Conservation (phyloP, 1,140 invertebrate genomes). For the Orchestia grillus region DNA sequence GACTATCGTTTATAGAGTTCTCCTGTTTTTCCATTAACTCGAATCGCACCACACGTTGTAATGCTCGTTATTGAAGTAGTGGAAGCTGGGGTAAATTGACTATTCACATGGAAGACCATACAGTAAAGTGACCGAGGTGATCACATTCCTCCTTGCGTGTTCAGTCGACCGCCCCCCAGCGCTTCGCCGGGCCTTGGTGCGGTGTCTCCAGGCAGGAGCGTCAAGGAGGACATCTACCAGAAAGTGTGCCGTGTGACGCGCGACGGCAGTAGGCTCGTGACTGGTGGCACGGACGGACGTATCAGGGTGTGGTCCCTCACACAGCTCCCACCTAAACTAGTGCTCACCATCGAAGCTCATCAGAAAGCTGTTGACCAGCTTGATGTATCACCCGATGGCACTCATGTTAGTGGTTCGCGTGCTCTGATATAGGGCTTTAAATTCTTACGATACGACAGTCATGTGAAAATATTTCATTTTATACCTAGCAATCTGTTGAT, state of each 20-base stretch:
- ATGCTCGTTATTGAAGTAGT: background rate
- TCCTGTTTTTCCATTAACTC: background rate
- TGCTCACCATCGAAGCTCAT: constrained; percentile 81
- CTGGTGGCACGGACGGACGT: constrained; percentile 90
- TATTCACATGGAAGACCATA: too few species aligned
- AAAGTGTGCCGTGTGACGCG: constrained; percentile 86
- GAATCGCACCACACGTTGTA: background rate
- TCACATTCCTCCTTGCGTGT: background rate
- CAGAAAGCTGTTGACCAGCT: constrained; percentile 90
- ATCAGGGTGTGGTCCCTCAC: constrained; percentile 92
- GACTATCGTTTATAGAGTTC: background rate
- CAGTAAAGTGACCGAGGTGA: too few species aligned
- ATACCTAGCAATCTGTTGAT: too few species aligned
- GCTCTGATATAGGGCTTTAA: background rate
- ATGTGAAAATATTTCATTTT: background rate
- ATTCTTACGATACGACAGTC: background rate
- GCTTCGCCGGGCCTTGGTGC: background rate
- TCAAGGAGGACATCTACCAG: constrained; percentile 78
- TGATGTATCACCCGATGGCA: constrained; percentile 86
- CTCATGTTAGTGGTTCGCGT: constrained; percentile 72
- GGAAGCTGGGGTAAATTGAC: background rate
- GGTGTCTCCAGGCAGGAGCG: background rate
- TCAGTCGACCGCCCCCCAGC: constrained; percentile 29
- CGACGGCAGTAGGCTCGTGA: constrained; percentile 84
- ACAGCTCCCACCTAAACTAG: constrained; percentile 76